These are phyloP conservation scores for Apostichopus parvimensis DNA, from an alignment of 35 echinoderm and acorn worm genomes.

Conservation along the genomic window DNA sequence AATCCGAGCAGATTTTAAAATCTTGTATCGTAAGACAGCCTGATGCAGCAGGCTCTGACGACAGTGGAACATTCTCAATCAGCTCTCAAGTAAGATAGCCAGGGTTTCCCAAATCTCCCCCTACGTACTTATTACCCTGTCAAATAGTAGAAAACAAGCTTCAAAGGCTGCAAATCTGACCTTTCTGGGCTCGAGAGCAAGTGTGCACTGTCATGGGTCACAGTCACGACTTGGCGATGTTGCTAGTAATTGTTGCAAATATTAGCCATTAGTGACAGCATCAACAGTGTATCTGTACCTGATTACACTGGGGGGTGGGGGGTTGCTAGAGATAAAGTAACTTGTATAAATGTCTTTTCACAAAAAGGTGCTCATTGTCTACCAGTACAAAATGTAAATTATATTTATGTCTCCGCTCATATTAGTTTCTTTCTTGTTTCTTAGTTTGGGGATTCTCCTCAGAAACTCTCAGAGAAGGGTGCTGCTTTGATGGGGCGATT, in stretches of 20 bases:
- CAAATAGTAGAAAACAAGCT: background rate
- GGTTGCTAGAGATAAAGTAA: background rate
- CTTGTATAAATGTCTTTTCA: too few species aligned
- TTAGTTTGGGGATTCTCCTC: conserved; percentile 87
- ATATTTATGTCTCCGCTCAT: too few species aligned
- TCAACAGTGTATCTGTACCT: too few species aligned
- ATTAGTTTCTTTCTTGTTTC: background rate
- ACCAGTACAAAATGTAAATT: too few species aligned
- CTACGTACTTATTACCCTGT: background rate
- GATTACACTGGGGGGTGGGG: background rate
- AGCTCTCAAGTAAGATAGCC: conserved; percentile 32
- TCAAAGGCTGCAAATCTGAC: background rate
- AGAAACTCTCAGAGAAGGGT: conserved; percentile 86
- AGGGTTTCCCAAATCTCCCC: background rate
- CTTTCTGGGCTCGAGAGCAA: background rate
- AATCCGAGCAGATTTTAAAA: conserved; percentile 62
- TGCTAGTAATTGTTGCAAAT: too few species aligned
- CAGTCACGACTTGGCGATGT: too few species aligned
- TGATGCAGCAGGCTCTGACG: conserved; percentile 81
- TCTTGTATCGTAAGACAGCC: conserved; percentile 80
- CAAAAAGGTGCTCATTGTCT: too few species aligned
- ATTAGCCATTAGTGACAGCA: too few species aligned
- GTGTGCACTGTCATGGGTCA: too few species aligned
- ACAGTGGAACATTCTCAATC: conserved; percentile 67
- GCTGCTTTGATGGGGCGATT: conserved; percentile 87